Evolutionary conservation across 2,797 vertebrate species (phyloP), one percentile per base, ranked within the genome.

Genomic region (Lutjanus campechanus): DNA sequence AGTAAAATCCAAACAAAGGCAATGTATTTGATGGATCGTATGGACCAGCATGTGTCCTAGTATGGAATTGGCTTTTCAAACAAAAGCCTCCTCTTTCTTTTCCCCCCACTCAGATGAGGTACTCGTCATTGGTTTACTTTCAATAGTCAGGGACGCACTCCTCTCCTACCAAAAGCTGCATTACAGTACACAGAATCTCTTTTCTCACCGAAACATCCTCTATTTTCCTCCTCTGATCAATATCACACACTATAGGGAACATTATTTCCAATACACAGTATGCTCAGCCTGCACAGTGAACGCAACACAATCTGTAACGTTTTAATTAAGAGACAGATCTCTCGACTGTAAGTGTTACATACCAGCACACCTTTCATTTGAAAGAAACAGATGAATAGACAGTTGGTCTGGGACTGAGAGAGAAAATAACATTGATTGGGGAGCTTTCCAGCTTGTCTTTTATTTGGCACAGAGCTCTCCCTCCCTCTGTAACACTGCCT

Each of bases 321-420:
- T 95, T 94, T 95, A 94, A 94, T 94, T 91, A 94, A 89, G 89
- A 90, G 82, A 86, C 88, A 86, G 82, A 85, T 91, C 87, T 91
- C 82, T 72, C 76, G 46, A 76, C 89, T 88, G 88, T 83, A 86
- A 93, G 91, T 89, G 89, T 92, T 91, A 90, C 93, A 93, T 94
- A 88, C 54, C 88, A 83, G 90, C 91, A 88, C 93, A 94, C 92
- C 93, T 96, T 95, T 92, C 94, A 93, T 92, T 93, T 92, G 90
- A 92, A 86, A 88, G 91, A 94, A 95, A 92, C 94, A 95, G 94
- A 95, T 93, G 93, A 95, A 93, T 88, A 92, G 92, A 93, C 94
- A 94, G 95, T 95, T 95, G 95, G 94, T 93, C 90, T 91, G 93
- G 93, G 93, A 93, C 85, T 77, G 82, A 85, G 89, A 91, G 91